Evolutionary conservation across 2,113 vertebrate genomes (phyloP).

Genomic region (Sebastes schlegelii): DNA sequence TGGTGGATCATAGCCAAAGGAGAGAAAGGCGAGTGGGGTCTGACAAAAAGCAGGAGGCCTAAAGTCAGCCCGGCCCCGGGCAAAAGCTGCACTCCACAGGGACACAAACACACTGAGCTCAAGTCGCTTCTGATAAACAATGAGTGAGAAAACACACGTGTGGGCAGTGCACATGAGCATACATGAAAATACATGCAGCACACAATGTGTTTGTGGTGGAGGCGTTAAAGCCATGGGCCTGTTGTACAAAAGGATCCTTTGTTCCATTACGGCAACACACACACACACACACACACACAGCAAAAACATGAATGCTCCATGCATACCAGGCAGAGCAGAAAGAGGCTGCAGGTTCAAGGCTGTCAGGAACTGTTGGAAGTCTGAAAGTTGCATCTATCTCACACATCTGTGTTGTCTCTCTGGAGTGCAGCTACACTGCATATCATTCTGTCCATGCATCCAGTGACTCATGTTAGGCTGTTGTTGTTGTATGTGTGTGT

Average conservation of each 20-base stretch:
- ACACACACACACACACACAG: neutral
- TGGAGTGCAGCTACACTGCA: slow-evolving; percentile 20
- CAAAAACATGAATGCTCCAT: slow-evolving; percentile 12
- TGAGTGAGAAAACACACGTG: slow-evolving; percentile 44
- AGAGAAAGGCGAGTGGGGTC: slow-evolving; percentile 62
- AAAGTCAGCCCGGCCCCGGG: slow-evolving; percentile 55
- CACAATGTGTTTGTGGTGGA: slow-evolving; percentile 39
- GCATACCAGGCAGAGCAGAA: slow-evolving; percentile 27
- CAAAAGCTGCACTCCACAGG: slow-evolving; percentile 47
- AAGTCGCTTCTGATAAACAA: slow-evolving; percentile 47
- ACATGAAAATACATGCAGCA: slow-evolving; percentile 47
- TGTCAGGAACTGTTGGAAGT: slow-evolving; percentile 24
- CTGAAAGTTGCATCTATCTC: slow-evolving; percentile 38
- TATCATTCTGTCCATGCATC: slow-evolving; percentile 21
- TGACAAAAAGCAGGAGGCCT: slow-evolving; percentile 69
- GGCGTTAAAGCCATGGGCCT: slow-evolving; percentile 49
- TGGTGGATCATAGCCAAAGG: slow-evolving; percentile 56
- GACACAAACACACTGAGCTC: slow-evolving; percentile 46
- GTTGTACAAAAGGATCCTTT: slow-evolving; percentile 67
- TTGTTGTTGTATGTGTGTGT: slow-evolving; percentile 9
- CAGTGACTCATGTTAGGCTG: slow-evolving; percentile 22
- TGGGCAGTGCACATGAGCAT: slow-evolving; percentile 46
- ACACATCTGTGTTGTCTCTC: slow-evolving; percentile 36
- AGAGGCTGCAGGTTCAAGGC: slow-evolving; percentile 47
- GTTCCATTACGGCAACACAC: slow-evolving; percentile 49